These are phyloP conservation scores for Climacteris rufus DNA, from an alignment of 2,113 vertebrate species.

Conservation along the genomic window DNA sequence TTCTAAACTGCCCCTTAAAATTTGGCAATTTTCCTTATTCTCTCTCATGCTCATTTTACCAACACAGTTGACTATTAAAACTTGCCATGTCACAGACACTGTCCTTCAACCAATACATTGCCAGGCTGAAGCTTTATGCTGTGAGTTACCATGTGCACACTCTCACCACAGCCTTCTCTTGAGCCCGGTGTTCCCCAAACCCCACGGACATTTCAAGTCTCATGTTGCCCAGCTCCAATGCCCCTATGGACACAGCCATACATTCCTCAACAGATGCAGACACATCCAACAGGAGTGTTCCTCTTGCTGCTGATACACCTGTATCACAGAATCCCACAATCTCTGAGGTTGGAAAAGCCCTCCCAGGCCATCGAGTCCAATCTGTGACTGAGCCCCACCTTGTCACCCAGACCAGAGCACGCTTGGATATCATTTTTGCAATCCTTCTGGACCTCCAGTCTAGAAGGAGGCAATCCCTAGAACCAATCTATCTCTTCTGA, in stretches of 20 bases:
- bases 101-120: constrained; percentile 2
- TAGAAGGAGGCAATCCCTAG: not conserved
- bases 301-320: not conserved
- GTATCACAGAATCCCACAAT: no score
- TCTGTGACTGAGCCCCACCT: no score
- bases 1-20: not conserved
- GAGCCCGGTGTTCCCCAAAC: constrained; percentile 25
- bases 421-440: not conserved
- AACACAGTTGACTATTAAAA: constrained; percentile 38
- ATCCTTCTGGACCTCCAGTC: not conserved
- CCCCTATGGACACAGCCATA: not conserved
- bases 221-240: not conserved
- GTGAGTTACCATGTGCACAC: constrained; percentile 42
- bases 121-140: constrained; percentile 37
- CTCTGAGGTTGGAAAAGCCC: not conserved
- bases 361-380: not conserved
- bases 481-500: not conserved
- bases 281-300: not conserved
- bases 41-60: not conserved
- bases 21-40: not conserved
- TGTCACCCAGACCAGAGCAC: not conserved
- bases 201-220: not conserved
- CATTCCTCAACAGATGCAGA: rapidly evolving
- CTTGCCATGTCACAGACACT: constrained; percentile 22
- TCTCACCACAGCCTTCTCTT: constrained; percentile 16